Percentiles rank a stretch among this genome's conserved stretches.
phyloP scores from a whole-genome alignment of 2,113 vertebrate genomes.

The Semnornis frantzii region DNA sequence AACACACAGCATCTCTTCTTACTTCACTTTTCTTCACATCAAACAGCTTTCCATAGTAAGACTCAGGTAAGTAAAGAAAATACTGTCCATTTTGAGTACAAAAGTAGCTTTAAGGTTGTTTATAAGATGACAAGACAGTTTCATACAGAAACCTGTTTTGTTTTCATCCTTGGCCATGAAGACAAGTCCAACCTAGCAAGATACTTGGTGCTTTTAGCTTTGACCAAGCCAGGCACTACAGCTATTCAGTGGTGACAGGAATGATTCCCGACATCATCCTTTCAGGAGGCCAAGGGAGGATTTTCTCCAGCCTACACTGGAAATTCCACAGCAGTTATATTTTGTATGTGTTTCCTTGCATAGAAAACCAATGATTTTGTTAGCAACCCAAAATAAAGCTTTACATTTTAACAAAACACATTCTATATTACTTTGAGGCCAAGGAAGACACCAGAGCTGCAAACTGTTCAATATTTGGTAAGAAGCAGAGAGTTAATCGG shows the following conservation, averaged over 20 bases:
- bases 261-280: neutral
- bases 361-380: neutral
- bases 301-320: neutral
- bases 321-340: neutral
- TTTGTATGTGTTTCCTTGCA: neutral
- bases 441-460: neutral
- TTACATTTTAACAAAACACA: neutral
- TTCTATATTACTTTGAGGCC: neutral
- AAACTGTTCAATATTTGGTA: neutral
- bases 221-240: rapidly evolving
- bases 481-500: slow-evolving; percentile 26
- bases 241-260: neutral
- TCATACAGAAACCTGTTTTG: neutral
- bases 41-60: neutral
- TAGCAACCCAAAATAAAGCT: neutral
- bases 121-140: neutral
- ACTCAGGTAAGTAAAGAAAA: neutral
- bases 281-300: neutral
- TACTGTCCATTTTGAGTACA: neutral
- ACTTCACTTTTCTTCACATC: neutral
- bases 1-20: neutral
- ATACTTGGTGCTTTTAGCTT: neutral
- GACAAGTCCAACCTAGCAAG: neutral
- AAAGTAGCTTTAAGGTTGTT: neutral
- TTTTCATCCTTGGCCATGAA: neutral